Base-by-base conservation (phyloP, 1,140 invertebrate species). In the Nasonia giraulti region DNA sequence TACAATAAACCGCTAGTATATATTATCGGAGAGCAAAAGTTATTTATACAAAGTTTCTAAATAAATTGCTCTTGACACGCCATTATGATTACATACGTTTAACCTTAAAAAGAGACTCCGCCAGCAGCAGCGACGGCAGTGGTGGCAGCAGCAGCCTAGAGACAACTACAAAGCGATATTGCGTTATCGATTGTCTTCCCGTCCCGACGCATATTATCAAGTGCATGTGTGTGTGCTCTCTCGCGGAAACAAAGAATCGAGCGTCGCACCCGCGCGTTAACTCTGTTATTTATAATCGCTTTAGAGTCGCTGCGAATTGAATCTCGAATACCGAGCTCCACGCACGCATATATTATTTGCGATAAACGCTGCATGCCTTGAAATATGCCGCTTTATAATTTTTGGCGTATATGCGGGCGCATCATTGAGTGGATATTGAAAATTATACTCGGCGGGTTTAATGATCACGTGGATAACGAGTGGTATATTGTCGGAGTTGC, bases 241-340 rank as follows among this genome's bases (percentile, higher is more conserved):
- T 37, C 73, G 40, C 8, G 37, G 37, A 37, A 75, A 75, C 73
- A 75, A 75, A 75, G 14, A 75, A 75, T 75, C 17, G 33, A 44
- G 31, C 37, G 69, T 31, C 27, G 69, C 69, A 12, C 69, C 11
- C 69, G 69, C 23, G 27, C 23, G 27, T 44, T 37, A 44, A 75
- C 73, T 44, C 73, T 44, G 73, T 40, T 75, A 75, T 75, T 75
- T 20, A 44, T 75, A 75, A 75, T 75, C 73, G 73, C 73, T 33
- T 71, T 27, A 62, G 20, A n/a, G 20, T 62, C 6, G 55, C 5
- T n/a, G 55, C 20, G 23, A 75, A 75, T 75, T 44, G 37, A 75
- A 75, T 75, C 73, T 75, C 17, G 20, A 69, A 23, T 69, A 2
- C 14, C 62, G 37, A 37, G 5, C 20, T 44, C 12, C 27, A 20